A percentile compares a stretch with the other conserved stretches of the same genome.
Conservation (phyloP, 2,113 vertebrate genomes). For the Polyodon spathula region DNA sequence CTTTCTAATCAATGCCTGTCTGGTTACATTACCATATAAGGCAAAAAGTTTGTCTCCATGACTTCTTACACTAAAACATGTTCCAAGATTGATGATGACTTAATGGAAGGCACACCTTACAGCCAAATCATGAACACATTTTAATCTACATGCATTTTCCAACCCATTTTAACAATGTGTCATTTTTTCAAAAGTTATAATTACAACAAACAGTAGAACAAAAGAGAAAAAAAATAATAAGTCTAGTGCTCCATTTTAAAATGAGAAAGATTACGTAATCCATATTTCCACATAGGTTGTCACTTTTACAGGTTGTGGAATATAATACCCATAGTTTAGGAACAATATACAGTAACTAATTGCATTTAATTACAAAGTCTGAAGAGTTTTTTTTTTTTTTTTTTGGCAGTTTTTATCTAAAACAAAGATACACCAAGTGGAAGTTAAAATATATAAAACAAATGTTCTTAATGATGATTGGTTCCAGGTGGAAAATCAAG, state of each 20-base stretch:
- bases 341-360: no score
- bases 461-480: conserved; percentile 36
- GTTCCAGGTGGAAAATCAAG: conserved; percentile 38
- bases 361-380: neutral
- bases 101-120: neutral
- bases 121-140: no score
- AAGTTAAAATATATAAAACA: conserved; percentile 38
- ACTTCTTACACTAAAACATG: no score
- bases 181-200: no score
- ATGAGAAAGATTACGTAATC: neutral
- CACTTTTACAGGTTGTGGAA: no score
- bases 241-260: neutral
- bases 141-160: no score
- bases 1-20: neutral
- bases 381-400: neutral
- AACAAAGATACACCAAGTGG: conserved; percentile 31
- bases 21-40: no score
- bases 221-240: neutral
- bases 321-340: no score
- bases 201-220: no score
- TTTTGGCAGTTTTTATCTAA: conserved; percentile 27
- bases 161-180: no score
- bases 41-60: no score
- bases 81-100: conserved; percentile 19
- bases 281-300: no score